Base-by-base conservation (phyloP, 2,888 invertebrate genomes). In the Ophioninae sp. region DNA sequence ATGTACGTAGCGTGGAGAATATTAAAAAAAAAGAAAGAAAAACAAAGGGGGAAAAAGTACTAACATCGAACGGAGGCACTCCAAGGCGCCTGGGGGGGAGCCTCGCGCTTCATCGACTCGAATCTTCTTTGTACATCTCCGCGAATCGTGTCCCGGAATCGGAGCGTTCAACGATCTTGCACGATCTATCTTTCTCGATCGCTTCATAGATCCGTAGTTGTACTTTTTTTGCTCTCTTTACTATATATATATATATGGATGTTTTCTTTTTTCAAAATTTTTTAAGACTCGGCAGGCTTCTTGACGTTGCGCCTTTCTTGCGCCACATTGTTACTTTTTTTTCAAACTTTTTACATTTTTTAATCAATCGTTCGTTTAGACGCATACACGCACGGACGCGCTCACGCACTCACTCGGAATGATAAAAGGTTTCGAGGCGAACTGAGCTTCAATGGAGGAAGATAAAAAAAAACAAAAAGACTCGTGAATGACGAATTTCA, bases 1-100 rank as follows among this genome's bases (percentile, higher is more conserved):
- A 90, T 85, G 72, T 84, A 77, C 64, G 82, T 83, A 72, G 81
- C 77, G 81, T 84, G 75, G 79, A 82, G 71, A 39, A 56, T 63
- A 20, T 23, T 69, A 51, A 72, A 69, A 79, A 75, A 81, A 81
- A 88, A 86, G 75, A 67, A 58, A 72, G 41, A 72, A 81, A 79
- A 79, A 80, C 74, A 80, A 79, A 79, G 74, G 81, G 79, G 51
- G 58, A 74, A 83, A 80, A 80, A 79, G 78, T 77, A 79, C 10
- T 76, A 75, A 71, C 72, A 81, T 41, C 61, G 6, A n/a, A 83
- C 78, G 69, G 44, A n/a, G 67, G 76, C 83, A 83, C 83, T 85
- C 81, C 81, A 75, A 83, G 81, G 7, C 71, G 84, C 71, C 80
- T 75, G 67, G 65, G 65, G 67, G 58, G n/a, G n/a, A n/a, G 58